Conservation (phyloP, 2,888 invertebrate species). For the Fragum sueziense region DNA sequence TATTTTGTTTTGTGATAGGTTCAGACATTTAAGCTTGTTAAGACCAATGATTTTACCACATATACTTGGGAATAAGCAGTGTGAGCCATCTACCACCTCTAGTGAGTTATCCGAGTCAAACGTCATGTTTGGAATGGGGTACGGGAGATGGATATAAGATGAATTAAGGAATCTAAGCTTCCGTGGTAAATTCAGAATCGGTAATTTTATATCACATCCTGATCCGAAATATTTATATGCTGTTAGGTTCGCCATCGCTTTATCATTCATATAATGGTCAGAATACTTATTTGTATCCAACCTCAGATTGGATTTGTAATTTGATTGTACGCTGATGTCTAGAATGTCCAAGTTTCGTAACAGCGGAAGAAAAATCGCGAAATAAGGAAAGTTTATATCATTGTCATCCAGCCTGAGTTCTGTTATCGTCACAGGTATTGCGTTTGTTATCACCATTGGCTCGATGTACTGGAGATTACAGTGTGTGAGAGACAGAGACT, state of each 20-base stretch:
- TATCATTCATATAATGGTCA: too few species aligned
- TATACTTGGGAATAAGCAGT: slow-evolving; percentile 10
- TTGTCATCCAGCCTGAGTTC: slow-evolving; percentile 11
- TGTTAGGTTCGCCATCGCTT: not conserved
- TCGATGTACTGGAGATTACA: not conserved
- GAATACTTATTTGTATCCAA: too few species aligned
- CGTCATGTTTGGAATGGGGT: slow-evolving; percentile 12
- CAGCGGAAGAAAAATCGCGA: not conserved
- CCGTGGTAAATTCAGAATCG: slow-evolving; percentile 14
- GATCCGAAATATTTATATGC: not conserved
- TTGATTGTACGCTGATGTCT: slow-evolving; percentile 16
- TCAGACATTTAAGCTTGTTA: slow-evolving; percentile 8
- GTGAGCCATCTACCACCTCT: slow-evolving; percentile 27
- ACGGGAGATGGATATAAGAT: slow-evolving; percentile 17
- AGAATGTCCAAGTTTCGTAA: slow-evolving; percentile 7
- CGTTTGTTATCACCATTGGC: not conserved
- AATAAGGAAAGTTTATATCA: not conserved
- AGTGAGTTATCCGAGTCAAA: slow-evolving; percentile 29
- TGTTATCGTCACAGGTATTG: slow-evolving; percentile 7
- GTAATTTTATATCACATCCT: not conserved
- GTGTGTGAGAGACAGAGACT: not conserved
- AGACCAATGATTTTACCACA: slow-evolving; percentile 33
- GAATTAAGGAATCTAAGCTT: slow-evolving; percentile 26
- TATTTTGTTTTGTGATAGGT: slow-evolving; percentile 28
- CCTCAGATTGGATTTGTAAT: not conserved